Percentiles rank a stretch among this genome's conserved stretches.
Evolutionary conservation across 2,888 invertebrate genomes (phyloP).

Genomic region (Amphipyra berbera): DNA sequence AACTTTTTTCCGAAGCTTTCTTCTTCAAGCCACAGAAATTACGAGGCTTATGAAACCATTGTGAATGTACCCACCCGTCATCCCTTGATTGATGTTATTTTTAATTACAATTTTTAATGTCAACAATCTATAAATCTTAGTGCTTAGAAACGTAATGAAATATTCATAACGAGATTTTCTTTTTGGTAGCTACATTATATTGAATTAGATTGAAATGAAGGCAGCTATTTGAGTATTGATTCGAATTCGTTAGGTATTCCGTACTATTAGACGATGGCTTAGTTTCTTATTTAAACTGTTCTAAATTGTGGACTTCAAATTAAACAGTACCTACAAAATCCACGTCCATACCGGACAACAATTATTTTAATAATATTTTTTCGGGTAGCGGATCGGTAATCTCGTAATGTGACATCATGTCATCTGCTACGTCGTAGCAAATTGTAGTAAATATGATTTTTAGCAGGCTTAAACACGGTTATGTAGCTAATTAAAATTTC

Average conservation of each 20-base stretch:
- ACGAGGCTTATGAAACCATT: constrained; percentile 71
- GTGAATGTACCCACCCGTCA: constrained; percentile 60
- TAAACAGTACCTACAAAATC: too few species aligned
- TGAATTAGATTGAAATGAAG: constrained; percentile 44
- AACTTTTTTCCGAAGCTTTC: constrained; percentile 53
- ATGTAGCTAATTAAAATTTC: too few species aligned
- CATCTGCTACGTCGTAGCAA: too few species aligned
- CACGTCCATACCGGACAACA: too few species aligned
- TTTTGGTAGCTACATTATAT: constrained; percentile 34
- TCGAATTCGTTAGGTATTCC: constrained; percentile 7
- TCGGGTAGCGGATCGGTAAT: too few species aligned
- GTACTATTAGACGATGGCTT: background rate
- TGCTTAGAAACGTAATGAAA: constrained; percentile 68
- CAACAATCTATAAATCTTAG: constrained; percentile 80
- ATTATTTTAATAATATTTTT: too few species aligned
- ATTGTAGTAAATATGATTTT: too few species aligned
- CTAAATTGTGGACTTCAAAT: too few species aligned
- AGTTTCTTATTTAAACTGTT: too few species aligned
- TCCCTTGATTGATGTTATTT: constrained; percentile 79
- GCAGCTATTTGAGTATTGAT: constrained; percentile 19
- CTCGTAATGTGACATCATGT: too few species aligned
- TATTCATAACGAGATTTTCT: constrained; percentile 56
- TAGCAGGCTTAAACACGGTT: too few species aligned
- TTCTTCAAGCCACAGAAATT: constrained; percentile 61
- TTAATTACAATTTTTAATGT: constrained; percentile 83